Evolutionary conservation across 1,140 invertebrate genomes (phyloP), one percentile per base, ranked within the genome.

Genomic region (Leptestheria dahalacensis): DNA sequence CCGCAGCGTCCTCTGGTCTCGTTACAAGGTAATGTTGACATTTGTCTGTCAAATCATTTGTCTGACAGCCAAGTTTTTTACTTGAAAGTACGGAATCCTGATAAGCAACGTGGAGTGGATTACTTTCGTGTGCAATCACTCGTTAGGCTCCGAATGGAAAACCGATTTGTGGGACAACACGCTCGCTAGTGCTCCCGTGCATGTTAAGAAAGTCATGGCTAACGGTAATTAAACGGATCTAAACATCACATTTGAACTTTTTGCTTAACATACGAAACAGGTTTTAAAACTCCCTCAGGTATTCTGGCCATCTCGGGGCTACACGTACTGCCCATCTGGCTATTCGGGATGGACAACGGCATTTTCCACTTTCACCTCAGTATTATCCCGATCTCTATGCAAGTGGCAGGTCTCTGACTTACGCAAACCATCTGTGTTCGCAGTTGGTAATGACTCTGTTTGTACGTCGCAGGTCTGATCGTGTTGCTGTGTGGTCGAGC

Each of bases 1-100:
- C 46, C 20, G 64, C 41, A 47, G 29, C n/a, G 28, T 53, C 26
- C 28, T 66, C 3, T 66, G 65, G 65, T 60, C 62, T 48, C 48
- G 61, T 41, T 29, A 51, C 33, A 50, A 50, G 51, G 58, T 60
- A 59, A 59, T 28, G 15, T 18, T 29, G 10, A 3, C 21, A 2
- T 15, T 41, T 15, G 28, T 6, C 18, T 28, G n/a, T 9, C 4
- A 53, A 10, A 50, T 50, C 15, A 53, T 23, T 15, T 53, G 26
- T 26, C 20, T 2, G 4, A 23, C 18, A 4, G 20, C 10, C 26
- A 28, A 25, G 28, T 25, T 48, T 29, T 23, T 48, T 25, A 23
- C 12, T 49, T 48, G 48, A 9, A 46, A 60, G 58, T 60, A 49
- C 48, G 58, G 58, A 1, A 21, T 20, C n/a, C 4, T 60, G 29